Evolutionary conservation across 2,888 invertebrate genomes (phyloP).

Genomic region (Epinotia brunnichana): DNA sequence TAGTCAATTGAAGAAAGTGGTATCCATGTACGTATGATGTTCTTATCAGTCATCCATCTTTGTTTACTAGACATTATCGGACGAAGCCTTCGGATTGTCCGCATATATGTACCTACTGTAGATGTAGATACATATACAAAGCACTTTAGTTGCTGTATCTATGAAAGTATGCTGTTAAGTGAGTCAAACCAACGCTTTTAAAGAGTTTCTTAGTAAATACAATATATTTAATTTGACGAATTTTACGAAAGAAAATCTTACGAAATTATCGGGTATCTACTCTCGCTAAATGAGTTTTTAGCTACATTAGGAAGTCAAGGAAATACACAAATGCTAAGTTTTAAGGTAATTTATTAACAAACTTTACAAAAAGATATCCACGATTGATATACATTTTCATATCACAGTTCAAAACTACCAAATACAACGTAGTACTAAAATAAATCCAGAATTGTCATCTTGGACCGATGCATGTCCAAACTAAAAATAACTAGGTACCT

Average conservation of each 20-base stretch:
- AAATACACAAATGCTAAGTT: constrained; percentile 3
- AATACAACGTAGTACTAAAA: constrained; percentile 26
- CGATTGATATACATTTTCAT: constrained; percentile 29
- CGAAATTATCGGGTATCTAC: no score
- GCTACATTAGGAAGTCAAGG: background rate
- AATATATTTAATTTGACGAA: no score
- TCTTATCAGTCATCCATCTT: constrained; percentile 18
- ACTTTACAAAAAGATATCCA: constrained; percentile 39
- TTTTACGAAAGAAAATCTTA: no score
- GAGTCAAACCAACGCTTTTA: no score
- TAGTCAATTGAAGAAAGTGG: constrained; percentile 5
- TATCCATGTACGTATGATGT: background rate
- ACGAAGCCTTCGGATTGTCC: constrained; percentile 1
- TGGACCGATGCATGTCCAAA: background rate
- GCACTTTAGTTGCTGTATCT: background rate
- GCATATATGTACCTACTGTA: background rate
- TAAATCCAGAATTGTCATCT: constrained; percentile 8
- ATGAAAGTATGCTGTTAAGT: no score
- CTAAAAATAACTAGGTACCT: constrained; percentile 1
- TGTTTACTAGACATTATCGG: constrained; percentile 13
- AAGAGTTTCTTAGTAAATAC: no score
- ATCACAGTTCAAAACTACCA: constrained; percentile 40
- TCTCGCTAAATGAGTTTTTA: background rate
- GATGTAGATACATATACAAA: background rate
- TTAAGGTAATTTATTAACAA: constrained; percentile 37